Evolutionary conservation across 2,888 invertebrate species (phyloP).

Genomic region (Trachelus stipa): DNA sequence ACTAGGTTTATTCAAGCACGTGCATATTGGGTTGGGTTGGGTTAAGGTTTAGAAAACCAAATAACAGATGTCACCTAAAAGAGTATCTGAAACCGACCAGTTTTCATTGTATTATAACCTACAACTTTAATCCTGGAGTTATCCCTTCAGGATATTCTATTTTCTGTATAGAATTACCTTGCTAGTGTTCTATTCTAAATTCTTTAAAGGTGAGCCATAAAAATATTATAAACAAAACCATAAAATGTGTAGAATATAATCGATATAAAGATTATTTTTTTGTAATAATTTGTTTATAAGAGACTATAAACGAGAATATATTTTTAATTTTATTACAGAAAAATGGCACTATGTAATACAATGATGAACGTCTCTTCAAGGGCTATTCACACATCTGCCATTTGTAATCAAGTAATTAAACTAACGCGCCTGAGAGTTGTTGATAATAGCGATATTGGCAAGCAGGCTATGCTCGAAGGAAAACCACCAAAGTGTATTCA

Average conservation of each 20-base stretch:
- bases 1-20: neutral
- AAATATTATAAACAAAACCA: neutral
- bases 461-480: conserved; percentile 93
- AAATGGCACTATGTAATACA: conserved; percentile 8
- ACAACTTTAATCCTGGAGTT: neutral
- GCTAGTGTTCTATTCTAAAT: neutral
- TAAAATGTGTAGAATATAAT: neutral
- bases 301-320: neutral
- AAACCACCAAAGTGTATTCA: conserved; percentile 94
- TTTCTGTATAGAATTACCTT: neutral
- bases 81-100: neutral
- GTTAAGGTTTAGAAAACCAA: neutral
- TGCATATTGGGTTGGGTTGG: neutral
- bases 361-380: conserved; percentile 21
- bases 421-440: conserved; percentile 89
- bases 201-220: neutral
- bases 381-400: conserved; percentile 72
- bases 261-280: neutral
- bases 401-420: conserved; percentile 77
- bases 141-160: neutral
- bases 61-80: neutral
- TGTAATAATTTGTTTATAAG: neutral
- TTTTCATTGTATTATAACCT: neutral
- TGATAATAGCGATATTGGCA: conserved; percentile 96
- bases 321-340: neutral